Base-by-base conservation (phyloP, 2,888 invertebrate species). In the Andrena praecox region DNA sequence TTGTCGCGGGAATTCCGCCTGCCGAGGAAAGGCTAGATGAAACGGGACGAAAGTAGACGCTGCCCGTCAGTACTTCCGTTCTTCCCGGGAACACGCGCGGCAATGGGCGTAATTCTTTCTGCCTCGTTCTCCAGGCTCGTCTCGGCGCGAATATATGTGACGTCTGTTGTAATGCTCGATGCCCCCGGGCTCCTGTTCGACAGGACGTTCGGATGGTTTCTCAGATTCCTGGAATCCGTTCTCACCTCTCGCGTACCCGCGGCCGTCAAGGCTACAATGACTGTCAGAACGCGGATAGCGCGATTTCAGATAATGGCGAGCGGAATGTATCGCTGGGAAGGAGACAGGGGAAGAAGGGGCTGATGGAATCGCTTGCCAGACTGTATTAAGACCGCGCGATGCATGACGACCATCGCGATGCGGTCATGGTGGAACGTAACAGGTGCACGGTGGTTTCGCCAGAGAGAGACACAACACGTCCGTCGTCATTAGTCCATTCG, bases 61-160 rank as follows among this genome's bases (percentile, higher is more conserved):
- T 88, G 85, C 84, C 82, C 69, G 73, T 27, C 85, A 82, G 88
- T 42, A 88, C 89, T 91, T 91, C 90, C 90, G 90, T 76, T 91
- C 90, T 89, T 91, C 88, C 85, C 85, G 80, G 88, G 88, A 76
- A 82, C 64, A 3, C 35, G 62, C 66, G 29, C 20, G 42, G 42
- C 63, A 48, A 64, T 33, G 75, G 16, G 60, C 66, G 80, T 63
- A 48, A 69, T 56, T 76, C 66, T 42, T 42, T 69, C 68, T n/a
- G 10, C 50, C 12, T 12, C 27, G 4, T 35, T 8, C 60, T 56
- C 54, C 6, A 27, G 33, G 68, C 66, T 69, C 68, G 27, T 76
- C 72, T 73, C 67, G 31, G 62, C 62, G 24, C 12, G 50, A 56
- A 83, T 83, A 81, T 77, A 73, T 59, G 77, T 70, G 81, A 77